Evolutionary conservation across 1,140 invertebrate genomes (phyloP), one percentile per base, ranked within the genome.

Genomic region (Cydia strobilella): DNA sequence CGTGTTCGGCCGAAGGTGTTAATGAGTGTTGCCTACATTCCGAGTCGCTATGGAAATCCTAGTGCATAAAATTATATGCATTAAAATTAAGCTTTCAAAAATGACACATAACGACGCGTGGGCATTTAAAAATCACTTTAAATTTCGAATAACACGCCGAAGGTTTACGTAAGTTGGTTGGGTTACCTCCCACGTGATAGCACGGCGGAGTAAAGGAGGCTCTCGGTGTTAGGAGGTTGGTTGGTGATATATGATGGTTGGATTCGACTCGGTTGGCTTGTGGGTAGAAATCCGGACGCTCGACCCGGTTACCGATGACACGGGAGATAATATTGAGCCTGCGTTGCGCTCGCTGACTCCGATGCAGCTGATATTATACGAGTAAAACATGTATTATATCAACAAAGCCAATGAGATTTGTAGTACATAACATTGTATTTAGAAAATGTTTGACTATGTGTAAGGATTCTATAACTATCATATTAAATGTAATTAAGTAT

Each of bases 291-390:
- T 86, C 81, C 79, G 79, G 80, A 87, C 87, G 89, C 87, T 85
- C 86, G 89, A 89, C 88, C 86, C 80, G 88, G 82, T 84, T 89
- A 84, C 77, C 79, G 89, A 89, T 86, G 84, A 85, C 86, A 90
- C 80, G 77, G 63, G 31, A 76, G 90, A 91, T 91, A 90, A 80
- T 79, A 86, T 89, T 87, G 79, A 90, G 82, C 79, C 82, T 69
- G 71, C 80, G 82, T 85, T 75, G 79, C 81, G 81, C 77, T 86
- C 71, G 42, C 75, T 86, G 73, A 48, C 69, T 73, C 69, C 45
- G 74, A 78, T 69, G 65, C 65, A 69, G 25, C 65, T 35, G 65
- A 66, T 66, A 66, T 35, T 35, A 39, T 59, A 54, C n/a, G 20
- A 59, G 54, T 59, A 59, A 23, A n/a, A 69, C 65, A 69, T 9